phyloP scores from a whole-genome alignment of 2,797 vertebrate genomes.

The Dryobates pubescens region DNA sequence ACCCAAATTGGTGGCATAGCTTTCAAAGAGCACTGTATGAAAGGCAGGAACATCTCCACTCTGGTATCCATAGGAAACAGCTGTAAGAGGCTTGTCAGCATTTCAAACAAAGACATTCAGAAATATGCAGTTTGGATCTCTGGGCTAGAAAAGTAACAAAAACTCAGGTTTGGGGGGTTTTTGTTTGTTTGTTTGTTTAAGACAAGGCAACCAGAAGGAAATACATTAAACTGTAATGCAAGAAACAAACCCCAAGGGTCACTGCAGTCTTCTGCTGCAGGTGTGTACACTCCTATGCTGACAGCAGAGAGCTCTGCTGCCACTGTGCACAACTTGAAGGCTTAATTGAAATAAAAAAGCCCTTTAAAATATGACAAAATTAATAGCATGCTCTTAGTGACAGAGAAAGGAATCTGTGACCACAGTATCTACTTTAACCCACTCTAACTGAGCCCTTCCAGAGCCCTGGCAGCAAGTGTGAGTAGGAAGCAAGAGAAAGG shows the following conservation, averaged over 20 bases:
- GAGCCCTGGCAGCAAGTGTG: neutral
- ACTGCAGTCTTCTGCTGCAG: neutral
- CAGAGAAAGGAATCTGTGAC: neutral
- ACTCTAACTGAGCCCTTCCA: neutral
- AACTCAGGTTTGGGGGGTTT: neutral
- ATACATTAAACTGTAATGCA: neutral
- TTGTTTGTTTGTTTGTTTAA: neutral
- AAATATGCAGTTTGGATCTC: neutral
- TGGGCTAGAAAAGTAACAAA: neutral
- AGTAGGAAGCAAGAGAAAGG: neutral
- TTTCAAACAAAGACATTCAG: neutral
- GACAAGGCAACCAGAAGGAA: neutral
- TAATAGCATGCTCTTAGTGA: neutral
- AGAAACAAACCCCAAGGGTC: neutral
- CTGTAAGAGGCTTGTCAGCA: neutral
- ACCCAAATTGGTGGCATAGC: neutral
- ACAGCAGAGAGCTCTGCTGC: neutral
- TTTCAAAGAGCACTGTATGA: neutral
- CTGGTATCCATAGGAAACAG: neutral
- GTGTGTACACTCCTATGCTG: neutral
- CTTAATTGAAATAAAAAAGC: neutral
- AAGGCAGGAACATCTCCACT: neutral
- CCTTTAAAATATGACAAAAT: neutral
- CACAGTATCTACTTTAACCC: neutral
- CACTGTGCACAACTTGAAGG: neutral